These are phyloP conservation scores for Eupristina koningsbergeri DNA, from an alignment of 1,140 invertebrate genomes.

Conservation along the genomic window DNA sequence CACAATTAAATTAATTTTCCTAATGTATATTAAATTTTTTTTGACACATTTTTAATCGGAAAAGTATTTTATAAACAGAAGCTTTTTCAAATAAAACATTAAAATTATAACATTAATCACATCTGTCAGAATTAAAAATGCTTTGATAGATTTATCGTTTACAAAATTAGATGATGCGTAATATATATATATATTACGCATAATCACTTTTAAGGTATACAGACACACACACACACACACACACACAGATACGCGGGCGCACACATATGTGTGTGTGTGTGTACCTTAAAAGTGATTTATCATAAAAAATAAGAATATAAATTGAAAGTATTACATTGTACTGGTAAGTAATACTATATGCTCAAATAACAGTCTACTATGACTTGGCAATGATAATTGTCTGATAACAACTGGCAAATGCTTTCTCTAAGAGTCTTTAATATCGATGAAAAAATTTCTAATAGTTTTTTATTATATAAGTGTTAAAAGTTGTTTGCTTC, in stretches of 20 bases:
- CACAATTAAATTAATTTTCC: neutral
- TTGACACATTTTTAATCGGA: neutral
- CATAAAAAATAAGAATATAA: neutral
- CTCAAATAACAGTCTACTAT: neutral
- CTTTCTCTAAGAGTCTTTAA: slow-evolving; percentile 4
- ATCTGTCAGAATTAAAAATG: neutral
- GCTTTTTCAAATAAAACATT: neutral
- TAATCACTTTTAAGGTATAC: too few species aligned
- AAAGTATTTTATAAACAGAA: neutral
- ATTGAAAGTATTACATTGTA: neutral
- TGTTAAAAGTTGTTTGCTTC: neutral
- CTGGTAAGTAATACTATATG: neutral
- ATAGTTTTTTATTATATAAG: neutral
- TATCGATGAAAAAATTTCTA: neutral
- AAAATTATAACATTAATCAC: slow-evolving; percentile 3
- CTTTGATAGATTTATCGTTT: neutral
- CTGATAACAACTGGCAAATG: neutral
- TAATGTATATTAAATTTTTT: neutral
- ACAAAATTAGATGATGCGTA: neutral
- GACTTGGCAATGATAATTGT: slow-evolving; percentile 12
- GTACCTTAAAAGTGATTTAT: slow-evolving; percentile 1
- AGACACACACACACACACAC: too few species aligned
- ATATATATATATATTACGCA: too few species aligned
- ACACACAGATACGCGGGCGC: too few species aligned
- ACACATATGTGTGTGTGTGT: too few species aligned